phyloP scores from a whole-genome alignment of 2,797 vertebrate species.

The Vireo griseus region DNA sequence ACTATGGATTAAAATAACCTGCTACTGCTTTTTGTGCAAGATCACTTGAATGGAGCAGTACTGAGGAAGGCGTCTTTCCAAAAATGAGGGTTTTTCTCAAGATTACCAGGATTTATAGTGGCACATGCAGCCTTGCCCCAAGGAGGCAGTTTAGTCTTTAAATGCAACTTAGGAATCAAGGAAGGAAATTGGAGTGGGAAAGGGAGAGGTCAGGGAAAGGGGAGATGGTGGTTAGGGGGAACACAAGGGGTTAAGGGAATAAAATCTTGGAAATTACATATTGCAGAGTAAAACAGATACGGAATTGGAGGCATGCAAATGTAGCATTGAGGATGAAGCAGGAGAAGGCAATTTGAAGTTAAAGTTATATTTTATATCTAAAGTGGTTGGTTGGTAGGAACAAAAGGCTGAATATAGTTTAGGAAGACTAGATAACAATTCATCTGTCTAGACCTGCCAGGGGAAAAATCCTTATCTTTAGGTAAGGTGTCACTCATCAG shows the following conservation, averaged over 20 bases:
- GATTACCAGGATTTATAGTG: background rate
- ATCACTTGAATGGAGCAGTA: background rate
- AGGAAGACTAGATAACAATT: background rate
- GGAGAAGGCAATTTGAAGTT: background rate
- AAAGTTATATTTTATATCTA: background rate
- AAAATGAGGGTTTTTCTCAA: background rate
- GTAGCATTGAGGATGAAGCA: background rate
- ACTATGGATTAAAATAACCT: background rate
- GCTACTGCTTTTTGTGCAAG: background rate
- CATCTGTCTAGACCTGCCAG: background rate
- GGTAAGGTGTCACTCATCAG: background rate
- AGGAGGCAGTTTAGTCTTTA: background rate
- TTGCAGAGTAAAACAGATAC: background rate
- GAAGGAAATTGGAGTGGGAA: background rate
- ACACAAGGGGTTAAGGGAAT: background rate
- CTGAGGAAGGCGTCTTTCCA: background rate
- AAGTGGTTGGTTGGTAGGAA: background rate
- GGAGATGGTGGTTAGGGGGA: background rate
- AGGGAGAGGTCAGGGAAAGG: background rate
- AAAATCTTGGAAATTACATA: background rate
- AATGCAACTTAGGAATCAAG: background rate
- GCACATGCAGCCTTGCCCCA: rapidly evolving
- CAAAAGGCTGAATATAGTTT: background rate
- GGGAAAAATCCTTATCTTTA: background rate
- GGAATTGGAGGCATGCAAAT: background rate